Evolutionary conservation across 2,113 vertebrate genomes (phyloP), one percentile per base, ranked within the genome.

Genomic region (Etheostoma spectabile): DNA sequence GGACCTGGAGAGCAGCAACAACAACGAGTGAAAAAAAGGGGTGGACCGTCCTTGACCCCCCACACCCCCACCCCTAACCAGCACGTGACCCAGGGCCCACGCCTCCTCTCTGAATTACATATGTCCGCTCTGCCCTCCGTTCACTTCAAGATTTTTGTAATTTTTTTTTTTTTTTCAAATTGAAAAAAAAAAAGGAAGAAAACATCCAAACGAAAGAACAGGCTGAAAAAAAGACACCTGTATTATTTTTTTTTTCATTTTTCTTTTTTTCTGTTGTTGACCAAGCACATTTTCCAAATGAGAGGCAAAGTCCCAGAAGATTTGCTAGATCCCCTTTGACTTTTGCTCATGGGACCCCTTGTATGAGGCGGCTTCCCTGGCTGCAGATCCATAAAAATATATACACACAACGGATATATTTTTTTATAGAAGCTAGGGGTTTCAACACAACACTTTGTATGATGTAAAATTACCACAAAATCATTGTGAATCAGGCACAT

Each of bases 1-100:
- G 77, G 94, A 96, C 27, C 96, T 99, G 16, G 98, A 99, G 94
- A 97, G 95, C 93, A 96, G 96, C 93, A 96, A 94, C 93, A 97
- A 97, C 65, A 95, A 96, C 73, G 98, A 99, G 96, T 99, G 97
- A 99, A 84, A 99, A 84, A 63, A 83, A 8, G 27, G 64, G 86
- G 84, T 74, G 63, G 80, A 86, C 74, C 69, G 46, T 78, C 84
- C 77, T 72, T 48, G 15, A 63, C 59, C 79, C 74, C 67, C 53
- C 49, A 33, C 13, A 0, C 53, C 85, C 82, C 71, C 56, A 48
- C 80, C 84, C 89, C 83, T 89, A 86, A 53, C 90, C 88, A 38
- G 86, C 94, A 94, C 91, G 86, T 81, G 55, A 30, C 88, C 93
- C 95, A 94, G 89, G 92, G 74, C 93, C 94, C 95, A 91, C 91